phyloP scores from a whole-genome alignment of 2,113 vertebrate species.

The Gymnarchus niloticus region DNA sequence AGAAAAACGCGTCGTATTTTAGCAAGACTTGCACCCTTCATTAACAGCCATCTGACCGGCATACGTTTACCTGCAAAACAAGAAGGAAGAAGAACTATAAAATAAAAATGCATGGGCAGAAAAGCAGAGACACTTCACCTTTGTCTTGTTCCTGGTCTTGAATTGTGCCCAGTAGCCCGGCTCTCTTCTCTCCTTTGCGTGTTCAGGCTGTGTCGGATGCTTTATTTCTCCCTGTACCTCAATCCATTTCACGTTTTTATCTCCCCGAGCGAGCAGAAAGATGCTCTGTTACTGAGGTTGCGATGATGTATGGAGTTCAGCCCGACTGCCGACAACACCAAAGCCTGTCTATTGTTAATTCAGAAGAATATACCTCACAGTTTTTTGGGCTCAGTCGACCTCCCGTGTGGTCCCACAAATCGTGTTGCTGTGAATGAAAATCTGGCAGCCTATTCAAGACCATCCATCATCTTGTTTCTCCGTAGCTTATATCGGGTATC shows the following conservation, averaged over 20 bases:
- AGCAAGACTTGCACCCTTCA: neutral
- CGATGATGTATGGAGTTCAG: slow-evolving; percentile 17
- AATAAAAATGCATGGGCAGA: neutral
- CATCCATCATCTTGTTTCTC: neutral
- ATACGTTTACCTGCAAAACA: slow-evolving; percentile 8
- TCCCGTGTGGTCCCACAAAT: neutral
- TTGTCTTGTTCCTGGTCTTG: slow-evolving; percentile 7
- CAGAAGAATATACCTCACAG: neutral
- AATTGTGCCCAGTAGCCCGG: neutral
- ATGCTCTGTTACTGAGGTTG: slow-evolving; percentile 13
- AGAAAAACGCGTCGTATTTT: neutral
- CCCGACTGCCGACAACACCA: slow-evolving; percentile 2
- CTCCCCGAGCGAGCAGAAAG: slow-evolving; percentile 27
- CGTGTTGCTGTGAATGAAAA: neutral
- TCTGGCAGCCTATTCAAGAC: slow-evolving; percentile 6
- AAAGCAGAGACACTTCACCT: slow-evolving; percentile 18
- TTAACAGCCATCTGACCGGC: neutral
- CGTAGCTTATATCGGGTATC: neutral
- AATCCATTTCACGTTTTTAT: slow-evolving; percentile 30
- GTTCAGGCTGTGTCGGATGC: neutral
- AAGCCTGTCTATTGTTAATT: neutral
- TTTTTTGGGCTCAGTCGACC: neutral
- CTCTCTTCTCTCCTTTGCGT: slow-evolving; percentile 5
- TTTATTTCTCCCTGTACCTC: slow-evolving; percentile 11
- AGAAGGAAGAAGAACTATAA: neutral